A percentile compares a stretch with the other conserved stretches of the same genome.
phyloP scores from a whole-genome alignment of 2,888 invertebrate species.

The Pseudococcus jackbeardsleyi region DNA sequence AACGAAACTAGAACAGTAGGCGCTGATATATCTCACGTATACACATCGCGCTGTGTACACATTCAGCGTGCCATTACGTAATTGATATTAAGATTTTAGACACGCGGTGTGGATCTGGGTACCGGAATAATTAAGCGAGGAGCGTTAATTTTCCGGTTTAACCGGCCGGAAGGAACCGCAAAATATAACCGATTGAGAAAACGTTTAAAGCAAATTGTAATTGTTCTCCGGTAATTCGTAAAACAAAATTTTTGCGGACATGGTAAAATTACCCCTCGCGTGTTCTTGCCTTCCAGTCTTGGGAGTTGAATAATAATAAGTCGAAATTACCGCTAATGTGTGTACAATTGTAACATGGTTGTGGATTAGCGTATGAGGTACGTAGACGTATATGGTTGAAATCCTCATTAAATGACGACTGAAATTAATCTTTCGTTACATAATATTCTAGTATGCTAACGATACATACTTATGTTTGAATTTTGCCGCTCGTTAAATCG shows the following conservation, averaged over 20 bases:
- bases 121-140: slow-evolving; percentile 59
- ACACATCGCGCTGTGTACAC: neutral
- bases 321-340: neutral
- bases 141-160: slow-evolving; percentile 61
- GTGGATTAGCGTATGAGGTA: neutral
- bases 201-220: slow-evolving; percentile 27
- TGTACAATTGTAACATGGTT: neutral
- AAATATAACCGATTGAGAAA: slow-evolving; percentile 44
- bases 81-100: slow-evolving; percentile 50
- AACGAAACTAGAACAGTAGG: slow-evolving; percentile 45
- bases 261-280: neutral
- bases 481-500: neutral
- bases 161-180: slow-evolving; percentile 58
- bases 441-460: neutral
- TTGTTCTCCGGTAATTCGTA: slow-evolving; percentile 20
- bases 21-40: slow-evolving; percentile 47
- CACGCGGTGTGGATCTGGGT: slow-evolving; percentile 26
- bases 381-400: neutral
- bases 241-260: neutral
- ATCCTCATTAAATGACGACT: slow-evolving; percentile 10
- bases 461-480: neutral
- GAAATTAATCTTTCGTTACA: slow-evolving; percentile 13
- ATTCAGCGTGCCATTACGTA: neutral
- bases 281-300: neutral
- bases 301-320: neutral